A percentile compares a stretch with the other conserved stretches of the same genome.
These are phyloP conservation scores for Indicator indicator DNA, from an alignment of 2,113 vertebrate species.

Conservation along the genomic window DNA sequence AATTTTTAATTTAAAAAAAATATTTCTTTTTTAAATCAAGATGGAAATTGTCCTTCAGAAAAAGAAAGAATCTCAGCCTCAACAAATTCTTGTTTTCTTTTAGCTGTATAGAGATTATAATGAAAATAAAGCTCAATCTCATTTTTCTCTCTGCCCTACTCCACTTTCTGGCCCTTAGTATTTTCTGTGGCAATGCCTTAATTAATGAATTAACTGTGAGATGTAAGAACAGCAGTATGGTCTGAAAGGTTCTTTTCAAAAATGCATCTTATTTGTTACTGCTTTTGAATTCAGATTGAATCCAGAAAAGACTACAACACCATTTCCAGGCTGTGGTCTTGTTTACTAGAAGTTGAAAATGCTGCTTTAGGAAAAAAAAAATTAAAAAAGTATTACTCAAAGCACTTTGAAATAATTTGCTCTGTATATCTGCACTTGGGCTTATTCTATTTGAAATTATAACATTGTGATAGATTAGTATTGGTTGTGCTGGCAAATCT, in stretches of 20 bases:
- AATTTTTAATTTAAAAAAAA: not conserved
- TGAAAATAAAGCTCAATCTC: not conserved
- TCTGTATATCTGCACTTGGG: not conserved
- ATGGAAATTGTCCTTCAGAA: not conserved
- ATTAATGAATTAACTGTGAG: conserved; percentile 18
- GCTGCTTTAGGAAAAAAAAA: not conserved
- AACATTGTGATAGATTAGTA: not conserved
- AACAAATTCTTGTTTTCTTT: not conserved
- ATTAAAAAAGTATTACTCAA: not conserved
- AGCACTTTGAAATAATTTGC: not conserved
- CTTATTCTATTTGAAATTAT: not conserved
- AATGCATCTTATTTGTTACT: not conserved
- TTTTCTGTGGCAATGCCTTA: conserved; percentile 20
- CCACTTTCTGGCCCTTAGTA: not conserved
- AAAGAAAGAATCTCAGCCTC: not conserved
- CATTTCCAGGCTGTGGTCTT: not conserved
- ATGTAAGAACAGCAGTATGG: not conserved
- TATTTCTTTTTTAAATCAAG: not conserved
- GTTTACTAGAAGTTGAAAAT: not conserved
- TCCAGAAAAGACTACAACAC: not conserved
- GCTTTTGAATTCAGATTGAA: conserved; percentile 28
- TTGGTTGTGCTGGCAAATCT: not conserved
- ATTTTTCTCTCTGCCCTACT: not conserved
- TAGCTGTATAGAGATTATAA: not conserved
- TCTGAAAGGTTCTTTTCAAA: conserved; percentile 6